Conservation (phyloP, 2,113 vertebrate species). For the Neolamprologus variostigma region DNA sequence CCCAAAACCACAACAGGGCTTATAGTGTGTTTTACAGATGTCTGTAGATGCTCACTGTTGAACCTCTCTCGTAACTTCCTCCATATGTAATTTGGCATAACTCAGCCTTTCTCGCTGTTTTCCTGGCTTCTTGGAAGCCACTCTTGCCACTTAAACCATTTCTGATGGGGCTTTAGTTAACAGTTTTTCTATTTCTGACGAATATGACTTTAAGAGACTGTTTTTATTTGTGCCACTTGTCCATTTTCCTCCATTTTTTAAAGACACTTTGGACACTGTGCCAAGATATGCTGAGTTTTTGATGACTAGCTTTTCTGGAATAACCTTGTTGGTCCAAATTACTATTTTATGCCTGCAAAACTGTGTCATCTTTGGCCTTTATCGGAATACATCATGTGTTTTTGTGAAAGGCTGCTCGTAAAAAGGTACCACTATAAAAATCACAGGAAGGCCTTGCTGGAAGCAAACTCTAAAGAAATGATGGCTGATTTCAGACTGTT, state of each 20-base stretch:
- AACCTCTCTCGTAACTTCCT: not conserved
- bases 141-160: not conserved
- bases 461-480: not conserved
- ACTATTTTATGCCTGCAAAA: not conserved
- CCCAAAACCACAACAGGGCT: not conserved
- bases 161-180: not conserved
- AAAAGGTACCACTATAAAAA: not conserved
- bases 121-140: not conserved
- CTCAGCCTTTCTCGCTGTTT: not conserved
- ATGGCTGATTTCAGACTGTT: not conserved
- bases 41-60: not conserved
- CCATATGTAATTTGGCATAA: not conserved
- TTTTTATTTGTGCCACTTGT: not conserved
- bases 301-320: not conserved
- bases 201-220: not conserved
- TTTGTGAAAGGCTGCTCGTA: not conserved
- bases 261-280: not conserved
- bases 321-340: not conserved
- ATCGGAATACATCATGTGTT: not conserved
- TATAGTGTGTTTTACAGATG: not conserved
- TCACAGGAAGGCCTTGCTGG: not conserved
- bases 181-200: fast-evolving
- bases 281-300: not conserved
- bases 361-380: not conserved
- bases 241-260: not conserved